phyloP scores from a whole-genome alignment of 2,888 invertebrate species.

The Doris montereyensis region DNA sequence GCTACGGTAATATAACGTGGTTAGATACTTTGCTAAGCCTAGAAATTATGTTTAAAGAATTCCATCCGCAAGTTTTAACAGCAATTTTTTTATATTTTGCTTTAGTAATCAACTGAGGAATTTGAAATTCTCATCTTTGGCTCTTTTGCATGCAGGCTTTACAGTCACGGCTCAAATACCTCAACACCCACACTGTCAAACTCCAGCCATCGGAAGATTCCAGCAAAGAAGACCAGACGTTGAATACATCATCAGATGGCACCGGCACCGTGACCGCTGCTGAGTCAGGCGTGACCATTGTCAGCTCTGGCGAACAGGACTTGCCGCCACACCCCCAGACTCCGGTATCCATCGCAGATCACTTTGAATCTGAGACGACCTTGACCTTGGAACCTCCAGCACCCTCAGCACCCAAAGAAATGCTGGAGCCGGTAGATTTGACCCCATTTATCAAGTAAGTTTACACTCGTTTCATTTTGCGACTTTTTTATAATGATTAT shows the following conservation, averaged over 20 bases:
- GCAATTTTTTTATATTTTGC: no score
- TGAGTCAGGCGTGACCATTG: neutral
- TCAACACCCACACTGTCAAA: conserved; percentile 68
- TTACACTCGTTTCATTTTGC: neutral
- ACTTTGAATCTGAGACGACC: conserved; percentile 56
- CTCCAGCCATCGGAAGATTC: conserved; percentile 32
- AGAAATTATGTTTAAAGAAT: no score
- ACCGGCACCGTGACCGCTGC: neutral
- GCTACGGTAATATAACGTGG: no score
- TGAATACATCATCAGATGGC: neutral
- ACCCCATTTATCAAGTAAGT: conserved; percentile 68
- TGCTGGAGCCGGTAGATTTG: conserved; percentile 67
- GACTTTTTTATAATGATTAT: no score
- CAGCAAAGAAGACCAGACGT: neutral
- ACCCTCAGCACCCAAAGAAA: conserved; percentile 64
- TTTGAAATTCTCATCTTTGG: neutral
- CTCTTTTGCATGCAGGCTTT: conserved; percentile 58
- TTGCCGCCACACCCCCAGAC: conserved; percentile 52
- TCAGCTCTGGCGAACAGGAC: neutral
- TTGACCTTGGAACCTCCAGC: conserved; percentile 67
- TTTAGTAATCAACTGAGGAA: no score
- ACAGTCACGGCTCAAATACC: conserved; percentile 69
- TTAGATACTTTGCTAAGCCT: no score
- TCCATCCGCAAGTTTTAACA: no score
- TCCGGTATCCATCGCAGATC: conserved; percentile 55